Evolutionary conservation across 2,113 vertebrate species (phyloP).

Genomic region (Neomonachus schauinslandi): DNA sequence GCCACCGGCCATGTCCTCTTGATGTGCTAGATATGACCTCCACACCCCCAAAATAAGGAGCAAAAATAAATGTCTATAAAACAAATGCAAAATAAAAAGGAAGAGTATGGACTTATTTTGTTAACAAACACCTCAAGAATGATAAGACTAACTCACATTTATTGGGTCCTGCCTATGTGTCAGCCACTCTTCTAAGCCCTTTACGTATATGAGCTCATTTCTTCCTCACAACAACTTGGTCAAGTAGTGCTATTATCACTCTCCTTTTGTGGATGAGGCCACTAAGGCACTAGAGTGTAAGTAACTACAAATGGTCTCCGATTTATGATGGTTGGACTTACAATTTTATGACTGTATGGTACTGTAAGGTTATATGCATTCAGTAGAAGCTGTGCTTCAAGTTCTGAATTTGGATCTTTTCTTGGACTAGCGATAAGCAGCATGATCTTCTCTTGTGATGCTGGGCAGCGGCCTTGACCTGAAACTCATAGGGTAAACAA

Average conservation of each 20-base stretch:
- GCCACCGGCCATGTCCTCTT: not conserved
- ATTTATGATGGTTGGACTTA: not conserved
- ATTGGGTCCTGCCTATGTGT: not conserved
- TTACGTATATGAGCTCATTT: not conserved
- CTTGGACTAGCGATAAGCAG: not conserved
- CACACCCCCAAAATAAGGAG: not conserved
- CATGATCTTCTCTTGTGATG: not conserved
- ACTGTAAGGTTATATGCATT: not conserved
- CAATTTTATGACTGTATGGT: not conserved
- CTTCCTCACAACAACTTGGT: not conserved
- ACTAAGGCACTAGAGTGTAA: not conserved
- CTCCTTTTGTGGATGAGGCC: not conserved
- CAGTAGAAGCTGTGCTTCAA: not conserved
- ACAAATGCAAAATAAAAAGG: conserved; percentile 21
- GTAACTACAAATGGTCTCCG: not conserved
- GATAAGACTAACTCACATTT: not conserved
- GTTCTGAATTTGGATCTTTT: not conserved
- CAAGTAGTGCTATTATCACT: not conserved
- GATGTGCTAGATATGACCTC: not conserved
- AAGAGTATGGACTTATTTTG: not conserved
- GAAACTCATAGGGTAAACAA: not conserved
- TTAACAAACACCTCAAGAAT: not conserved
- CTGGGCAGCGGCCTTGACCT: not conserved
- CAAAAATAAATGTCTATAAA: not conserved
- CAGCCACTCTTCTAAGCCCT: not conserved